Evolutionary conservation across 1,140 invertebrate genomes (phyloP).

Genomic region (Archegozetes longisetosus): DNA sequence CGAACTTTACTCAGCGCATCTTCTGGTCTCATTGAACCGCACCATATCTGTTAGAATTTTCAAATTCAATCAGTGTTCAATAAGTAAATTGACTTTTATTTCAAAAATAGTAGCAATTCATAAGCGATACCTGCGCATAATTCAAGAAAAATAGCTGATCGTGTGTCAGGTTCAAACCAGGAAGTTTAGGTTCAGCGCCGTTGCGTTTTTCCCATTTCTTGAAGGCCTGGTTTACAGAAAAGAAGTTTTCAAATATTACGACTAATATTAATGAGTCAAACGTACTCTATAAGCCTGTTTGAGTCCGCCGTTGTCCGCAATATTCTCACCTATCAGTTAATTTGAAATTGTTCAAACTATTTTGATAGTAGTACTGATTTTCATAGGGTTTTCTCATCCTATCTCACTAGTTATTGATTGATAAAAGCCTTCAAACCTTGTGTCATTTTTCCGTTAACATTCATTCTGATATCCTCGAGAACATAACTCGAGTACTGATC

Average conservation of each 20-base stretch:
- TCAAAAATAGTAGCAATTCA: constrained; percentile 5
- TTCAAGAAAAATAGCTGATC: constrained; percentile 78
- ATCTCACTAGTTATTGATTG: not conserved
- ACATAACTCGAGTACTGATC: constrained; percentile 70
- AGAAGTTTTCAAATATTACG: not conserved
- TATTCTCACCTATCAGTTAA: constrained; percentile 56
- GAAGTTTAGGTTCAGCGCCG: constrained; percentile 21
- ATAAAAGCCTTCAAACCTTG: constrained; percentile 19
- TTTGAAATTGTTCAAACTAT: not conserved
- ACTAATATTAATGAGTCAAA: not conserved
- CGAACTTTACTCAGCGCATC: constrained; percentile 84
- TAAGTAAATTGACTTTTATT: not conserved
- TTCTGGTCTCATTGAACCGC: constrained; percentile 87
- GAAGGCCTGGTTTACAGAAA: constrained; percentile 23
- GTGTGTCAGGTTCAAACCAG: constrained; percentile 31
- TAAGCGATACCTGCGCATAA: constrained; percentile 42
- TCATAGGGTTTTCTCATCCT: not conserved
- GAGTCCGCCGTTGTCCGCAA: constrained; percentile 86
- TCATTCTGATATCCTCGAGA: constrained; percentile 36
- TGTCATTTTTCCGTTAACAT: constrained; percentile 34
- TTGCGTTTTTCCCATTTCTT: constrained; percentile 23
- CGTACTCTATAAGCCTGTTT: constrained; percentile 34
- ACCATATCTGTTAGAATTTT: constrained; percentile 57
- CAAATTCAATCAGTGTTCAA: not conserved
- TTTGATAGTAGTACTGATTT: not conserved